Conservation (phyloP, 2,797 vertebrate species). For the Brachyalestes nurse region DNA sequence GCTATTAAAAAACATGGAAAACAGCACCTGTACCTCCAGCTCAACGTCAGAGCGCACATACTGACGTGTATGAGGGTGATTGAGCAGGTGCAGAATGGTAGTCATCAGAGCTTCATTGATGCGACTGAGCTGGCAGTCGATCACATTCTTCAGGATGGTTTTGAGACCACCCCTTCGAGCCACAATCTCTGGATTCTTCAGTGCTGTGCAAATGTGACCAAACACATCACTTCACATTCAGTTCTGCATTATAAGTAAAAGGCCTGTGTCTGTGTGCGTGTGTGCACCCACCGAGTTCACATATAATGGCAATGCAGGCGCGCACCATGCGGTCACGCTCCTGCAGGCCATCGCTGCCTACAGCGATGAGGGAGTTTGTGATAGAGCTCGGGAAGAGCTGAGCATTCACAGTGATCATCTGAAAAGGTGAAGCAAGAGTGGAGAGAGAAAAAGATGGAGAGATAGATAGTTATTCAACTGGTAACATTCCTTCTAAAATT, state of each 20-base stretch:
- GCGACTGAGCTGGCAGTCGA: constrained; percentile 96
- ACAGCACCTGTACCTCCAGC: constrained; percentile 84
- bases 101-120: constrained; percentile 99
- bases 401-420: constrained; percentile 99
- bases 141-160: constrained; percentile 97
- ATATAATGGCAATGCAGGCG: constrained; percentile 96
- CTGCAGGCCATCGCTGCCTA: constrained; percentile 97
- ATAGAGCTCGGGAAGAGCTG: constrained; percentile 96
- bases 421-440: not conserved
- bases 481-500: not conserved
- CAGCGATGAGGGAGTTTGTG: constrained; percentile 95
- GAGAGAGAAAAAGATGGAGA: not conserved
- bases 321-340: constrained; percentile 98
- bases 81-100: constrained; percentile 96
- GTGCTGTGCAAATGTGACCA: constrained; percentile 74
- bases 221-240: not conserved
- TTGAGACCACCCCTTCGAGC: constrained; percentile 94
- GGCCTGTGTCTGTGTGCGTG: not conserved
- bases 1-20: not conserved
- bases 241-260: not conserved
- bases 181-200: constrained; percentile 98
- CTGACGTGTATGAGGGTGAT: constrained; percentile 95
- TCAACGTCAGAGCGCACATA: constrained; percentile 95
- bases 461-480: not conserved
- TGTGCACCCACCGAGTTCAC: constrained; percentile 89